A percentile compares a stretch with the other conserved stretches of the same genome.
Evolutionary conservation across 2,113 vertebrate species (phyloP).

Genomic region (Nothoprocta perdicaria): DNA sequence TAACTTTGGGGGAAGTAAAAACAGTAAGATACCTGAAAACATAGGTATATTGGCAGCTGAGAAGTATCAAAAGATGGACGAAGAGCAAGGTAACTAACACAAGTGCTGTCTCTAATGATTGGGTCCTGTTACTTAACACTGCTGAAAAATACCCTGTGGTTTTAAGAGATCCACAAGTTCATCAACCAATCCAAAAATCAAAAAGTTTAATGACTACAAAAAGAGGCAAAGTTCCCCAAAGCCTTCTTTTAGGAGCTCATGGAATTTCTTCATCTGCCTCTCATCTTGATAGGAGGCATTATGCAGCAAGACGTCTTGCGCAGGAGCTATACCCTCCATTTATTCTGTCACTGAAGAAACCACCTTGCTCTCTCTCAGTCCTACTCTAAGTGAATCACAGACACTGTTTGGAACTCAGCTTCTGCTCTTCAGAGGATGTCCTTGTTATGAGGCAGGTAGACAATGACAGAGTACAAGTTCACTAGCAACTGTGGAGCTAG

Average conservation of each 20-base stretch:
- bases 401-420: background rate
- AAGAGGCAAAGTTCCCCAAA: background rate
- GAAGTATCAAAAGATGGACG: background rate
- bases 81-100: background rate
- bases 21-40: background rate
- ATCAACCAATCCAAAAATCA: background rate
- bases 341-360: background rate
- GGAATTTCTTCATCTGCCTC: background rate
- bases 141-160: background rate
- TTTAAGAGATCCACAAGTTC: background rate
- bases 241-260: background rate
- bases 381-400: accelerated
- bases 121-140: background rate
- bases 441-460: background rate
- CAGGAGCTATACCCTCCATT: background rate
- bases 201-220: background rate
- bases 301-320: accelerated
- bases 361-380: background rate
- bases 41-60: background rate
- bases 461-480: background rate
- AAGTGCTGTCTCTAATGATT: background rate
- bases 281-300: background rate
- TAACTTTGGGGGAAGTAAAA: background rate
- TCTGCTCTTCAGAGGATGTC: background rate
- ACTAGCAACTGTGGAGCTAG: background rate